Evolutionary conservation across 2,797 vertebrate species (phyloP).

Genomic region (Miichthys miiuy): DNA sequence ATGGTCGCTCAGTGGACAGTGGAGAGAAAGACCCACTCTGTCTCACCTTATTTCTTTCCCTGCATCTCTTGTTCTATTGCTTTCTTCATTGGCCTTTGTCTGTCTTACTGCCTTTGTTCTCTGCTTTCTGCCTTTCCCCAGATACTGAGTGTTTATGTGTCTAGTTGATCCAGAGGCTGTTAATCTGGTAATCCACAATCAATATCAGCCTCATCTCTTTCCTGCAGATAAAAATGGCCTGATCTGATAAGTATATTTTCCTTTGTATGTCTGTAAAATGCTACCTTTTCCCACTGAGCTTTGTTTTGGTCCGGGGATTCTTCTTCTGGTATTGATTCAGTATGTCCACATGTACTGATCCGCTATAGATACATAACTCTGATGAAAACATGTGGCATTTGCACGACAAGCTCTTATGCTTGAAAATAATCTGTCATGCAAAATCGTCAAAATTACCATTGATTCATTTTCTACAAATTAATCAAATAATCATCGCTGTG

Average conservation of each 20-base stretch:
- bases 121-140: conserved; percentile 45
- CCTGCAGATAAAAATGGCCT: conserved; percentile 64
- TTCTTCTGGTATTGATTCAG: conserved; percentile 53
- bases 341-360: conserved; percentile 23
- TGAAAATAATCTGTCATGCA: conserved; percentile 1
- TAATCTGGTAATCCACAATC: conserved; percentile 78
- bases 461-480: background rate
- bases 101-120: conserved; percentile 41
- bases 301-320: conserved; percentile 60
- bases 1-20: conserved; percentile 9
- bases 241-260: conserved; percentile 72
- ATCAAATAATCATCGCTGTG: background rate
- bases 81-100: conserved; percentile 38
- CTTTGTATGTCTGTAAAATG: conserved; percentile 48
- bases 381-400: conserved; percentile 37
- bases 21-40: conserved; percentile 31
- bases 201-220: conserved; percentile 64
- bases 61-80: conserved; percentile 26
- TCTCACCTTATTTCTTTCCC: conserved; percentile 43
- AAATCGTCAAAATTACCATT: background rate
- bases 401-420: background rate
- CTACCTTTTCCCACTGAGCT: conserved; percentile 33
- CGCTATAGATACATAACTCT: conserved; percentile 14
- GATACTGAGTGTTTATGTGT: conserved; percentile 44
- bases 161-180: conserved; percentile 58